Percentiles rank a stretch among this genome's conserved stretches.
Conservation (phyloP, 2,113 vertebrate species). For the Desmodus rotundus region DNA sequence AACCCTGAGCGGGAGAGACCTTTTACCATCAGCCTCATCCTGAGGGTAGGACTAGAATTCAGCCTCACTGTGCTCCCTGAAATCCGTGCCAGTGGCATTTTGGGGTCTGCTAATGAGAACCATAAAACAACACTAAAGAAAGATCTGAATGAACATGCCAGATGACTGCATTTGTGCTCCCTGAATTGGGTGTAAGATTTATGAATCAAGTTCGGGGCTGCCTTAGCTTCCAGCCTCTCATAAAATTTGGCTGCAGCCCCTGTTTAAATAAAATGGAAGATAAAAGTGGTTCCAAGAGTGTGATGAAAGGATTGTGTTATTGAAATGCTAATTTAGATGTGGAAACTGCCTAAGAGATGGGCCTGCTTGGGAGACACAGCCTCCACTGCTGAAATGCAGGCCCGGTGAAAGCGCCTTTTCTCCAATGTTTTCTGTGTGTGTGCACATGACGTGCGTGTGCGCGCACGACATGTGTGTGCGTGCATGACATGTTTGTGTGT, state of each 20-base stretch:
- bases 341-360: neutral
- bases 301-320: neutral
- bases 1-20: neutral
- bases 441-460: neutral
- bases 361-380: neutral
- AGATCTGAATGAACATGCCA: neutral
- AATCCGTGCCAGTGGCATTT: neutral
- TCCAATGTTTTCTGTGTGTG: neutral
- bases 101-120: neutral
- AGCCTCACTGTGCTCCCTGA: neutral
- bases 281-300: constrained; percentile 29
- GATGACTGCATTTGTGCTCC: neutral
- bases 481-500: no score
- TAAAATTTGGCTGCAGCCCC: constrained; percentile 5
- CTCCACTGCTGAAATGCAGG: neutral
- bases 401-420: neutral
- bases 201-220: neutral
- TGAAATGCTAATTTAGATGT: constrained; percentile 42
- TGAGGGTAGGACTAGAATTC: neutral
- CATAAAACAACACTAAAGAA: constrained; percentile 33
- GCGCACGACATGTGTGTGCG: neutral
- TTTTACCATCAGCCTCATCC: neutral
- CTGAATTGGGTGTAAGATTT: constrained; percentile 40
- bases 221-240: neutral
- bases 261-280: constrained; percentile 37